Evolutionary conservation across 1,140 invertebrate genomes (phyloP), one percentile per base, ranked within the genome.

Genomic region (Andricus grossulariae): DNA sequence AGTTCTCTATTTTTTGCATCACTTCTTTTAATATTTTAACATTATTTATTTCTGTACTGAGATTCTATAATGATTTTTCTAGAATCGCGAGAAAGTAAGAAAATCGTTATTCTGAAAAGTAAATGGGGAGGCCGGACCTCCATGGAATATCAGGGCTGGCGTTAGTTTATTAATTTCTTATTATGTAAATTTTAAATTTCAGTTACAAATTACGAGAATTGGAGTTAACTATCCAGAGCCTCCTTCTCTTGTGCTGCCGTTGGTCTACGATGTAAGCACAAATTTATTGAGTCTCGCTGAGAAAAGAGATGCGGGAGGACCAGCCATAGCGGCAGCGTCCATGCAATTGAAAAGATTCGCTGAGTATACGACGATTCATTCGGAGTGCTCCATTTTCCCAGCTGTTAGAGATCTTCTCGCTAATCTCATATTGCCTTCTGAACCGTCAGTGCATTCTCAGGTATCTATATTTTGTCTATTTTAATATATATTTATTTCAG

Each of bases 211-310:
- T 60, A 97, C 96, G 0, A 92, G 96, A 76, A 93, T 95, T 71
- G 94, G 94, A 19, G 86, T 93, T 11, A 92, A 93, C 18, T 93
- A 94, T 80, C 93, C 93, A 71, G 96, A 97, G 81, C 95, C 96
- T 18, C 94, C 95, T 11, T 95, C 96, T 6, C 88, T 99, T 25
- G 95, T 98, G 11, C 91, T 98, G 77, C 97, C 97, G 2, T 92
- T 98, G 51, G 94, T 99, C 12, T 98, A 98, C 87, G 97, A 98
- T 88, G 94, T 96, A 55, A 94, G 93, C 80, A 94, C 94, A 18
- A 98, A 99, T 91, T 92, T 95, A 11, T 97, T 97, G 7, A 96
- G 96, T 84, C 91, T 98, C 71, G 96, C 97, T 3, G 97, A 98
- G 82, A 94, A 95, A 83, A 92, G 95, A 4, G 95, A 94, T 86